Base-by-base conservation (phyloP, 2,888 invertebrate species). In the Mantis religiosa region DNA sequence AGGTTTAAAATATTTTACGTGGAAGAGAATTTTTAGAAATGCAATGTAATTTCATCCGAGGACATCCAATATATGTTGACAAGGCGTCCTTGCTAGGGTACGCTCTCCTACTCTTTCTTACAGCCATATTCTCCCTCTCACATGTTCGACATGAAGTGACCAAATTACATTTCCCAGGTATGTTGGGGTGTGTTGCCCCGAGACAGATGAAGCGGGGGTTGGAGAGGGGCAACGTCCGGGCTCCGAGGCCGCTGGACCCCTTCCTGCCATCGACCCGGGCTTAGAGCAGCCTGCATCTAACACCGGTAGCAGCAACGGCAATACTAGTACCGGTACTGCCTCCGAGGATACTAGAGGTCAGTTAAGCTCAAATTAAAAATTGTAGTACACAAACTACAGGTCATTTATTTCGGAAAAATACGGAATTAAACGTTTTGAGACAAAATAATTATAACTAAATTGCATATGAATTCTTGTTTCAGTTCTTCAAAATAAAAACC, bases 161-260 rank as follows among this genome's bases (percentile, higher is more conserved):
- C 20, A 4, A 25, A 30, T 25, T 85, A 34, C 27, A 8, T 20
- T 88, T 28, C 3, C 34, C 90, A 94, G 94, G 87, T 93, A 95
- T 82, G 94, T 97, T 88, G 97, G 97, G n/a, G 95, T 96, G 27
- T 97, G 97, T 92, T 97, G 97, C 91, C 96, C 96, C 0, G 95
- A 96, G 88, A 93, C 94, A 90, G 92, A 93, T 91, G 91, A 92
- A 41, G 41, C n/a, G 2, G 91, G 93, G 91, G 90, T 85, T 1
- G 47, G 87, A 12, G 83, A 85, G 25, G 54, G 2, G 6, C 54
- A 71, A 71, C 20, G 6, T 20, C 83, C 88, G 30, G 85, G 84
- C n/a, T 87, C 94, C 91, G 90, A 92, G 91, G 87, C 94, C 54
- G 92, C 92, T 90, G 93, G 94, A 88, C 93, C 94, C 0, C 92